These are phyloP conservation scores for Hyperoplus immaculatus DNA, from an alignment of 2,797 vertebrate genomes.

Conservation along the genomic window DNA sequence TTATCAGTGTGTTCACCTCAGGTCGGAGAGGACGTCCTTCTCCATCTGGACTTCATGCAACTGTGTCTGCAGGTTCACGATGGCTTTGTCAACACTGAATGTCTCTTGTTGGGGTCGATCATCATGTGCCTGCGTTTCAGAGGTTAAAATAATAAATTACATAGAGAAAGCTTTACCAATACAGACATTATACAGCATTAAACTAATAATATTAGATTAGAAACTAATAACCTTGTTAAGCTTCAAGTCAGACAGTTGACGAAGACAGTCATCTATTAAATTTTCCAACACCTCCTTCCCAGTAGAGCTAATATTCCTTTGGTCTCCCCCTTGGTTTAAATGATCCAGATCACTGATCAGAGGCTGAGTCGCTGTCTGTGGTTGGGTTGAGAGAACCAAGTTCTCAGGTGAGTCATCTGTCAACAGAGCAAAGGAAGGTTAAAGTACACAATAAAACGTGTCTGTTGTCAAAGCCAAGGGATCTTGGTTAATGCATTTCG, in stretches of 20 bases:
- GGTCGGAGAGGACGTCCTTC: conserved; percentile 78
- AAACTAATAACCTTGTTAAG: conserved; percentile 77
- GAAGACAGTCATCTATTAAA: conserved; percentile 74
- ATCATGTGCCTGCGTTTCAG: conserved; percentile 73
- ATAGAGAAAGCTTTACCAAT: background rate
- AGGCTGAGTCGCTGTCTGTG: conserved; percentile 53
- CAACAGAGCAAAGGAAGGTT: conserved; percentile 32
- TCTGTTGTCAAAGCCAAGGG: background rate
- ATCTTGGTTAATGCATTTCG: background rate
- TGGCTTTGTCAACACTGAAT: conserved; percentile 66
- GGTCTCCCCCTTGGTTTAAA: conserved; percentile 52
- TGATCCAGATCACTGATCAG: conserved; percentile 63
- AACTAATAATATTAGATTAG: conserved; percentile 8
- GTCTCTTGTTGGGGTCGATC: conserved; percentile 78
- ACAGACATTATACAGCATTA: conserved; percentile 2
- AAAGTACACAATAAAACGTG: conserved; percentile 7
- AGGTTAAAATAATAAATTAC: conserved; percentile 25
- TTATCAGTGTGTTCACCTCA: conserved; percentile 79
- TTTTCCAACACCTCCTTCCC: conserved; percentile 69
- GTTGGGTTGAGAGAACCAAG: conserved; percentile 50
- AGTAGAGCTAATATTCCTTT: conserved; percentile 39
- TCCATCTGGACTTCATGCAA: conserved; percentile 83
- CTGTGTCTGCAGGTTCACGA: conserved; percentile 82
- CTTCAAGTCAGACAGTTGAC: conserved; percentile 80
- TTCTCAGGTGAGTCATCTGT: conserved; percentile 52